A percentile compares a stretch with the other conserved stretches of the same genome.
Evolutionary conservation across 1,140 invertebrate species (phyloP).

Genomic region (Dinoponera quadriceps): DNA sequence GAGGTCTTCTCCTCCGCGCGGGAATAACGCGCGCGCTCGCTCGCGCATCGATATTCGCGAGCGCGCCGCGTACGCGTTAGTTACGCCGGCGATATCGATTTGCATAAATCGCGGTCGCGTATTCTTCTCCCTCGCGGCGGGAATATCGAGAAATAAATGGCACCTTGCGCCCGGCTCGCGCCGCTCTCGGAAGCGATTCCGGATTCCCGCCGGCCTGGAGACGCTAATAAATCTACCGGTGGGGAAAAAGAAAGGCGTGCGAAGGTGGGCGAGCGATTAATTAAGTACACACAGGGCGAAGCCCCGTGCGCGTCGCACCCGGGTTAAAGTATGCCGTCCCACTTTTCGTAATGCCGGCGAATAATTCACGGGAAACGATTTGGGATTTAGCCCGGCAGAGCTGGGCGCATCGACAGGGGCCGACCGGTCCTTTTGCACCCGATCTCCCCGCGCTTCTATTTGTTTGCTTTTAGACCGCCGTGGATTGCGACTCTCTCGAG

Average conservation of each 20-base stretch:
- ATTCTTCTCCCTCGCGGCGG: conserved; percentile 28
- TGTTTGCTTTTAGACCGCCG: conserved; percentile 56
- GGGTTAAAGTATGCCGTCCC: conserved; percentile 70
- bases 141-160: conserved; percentile 61
- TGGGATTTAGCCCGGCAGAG: conserved; percentile 67
- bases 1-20: background rate
- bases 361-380: conserved; percentile 73
- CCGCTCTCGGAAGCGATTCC: conserved; percentile 47
- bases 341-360: conserved; percentile 73
- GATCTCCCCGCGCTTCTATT: conserved; percentile 40
- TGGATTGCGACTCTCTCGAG: conserved; percentile 31
- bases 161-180: conserved; percentile 36
- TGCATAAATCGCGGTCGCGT: conserved; percentile 64
- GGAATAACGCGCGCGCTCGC: conserved; percentile 30
- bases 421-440: conserved; percentile 50
- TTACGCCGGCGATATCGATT: conserved; percentile 64
- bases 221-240: conserved; percentile 69
- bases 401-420: conserved; percentile 62
- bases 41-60: conserved; percentile 49
- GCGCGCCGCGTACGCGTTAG: conserved; percentile 30
- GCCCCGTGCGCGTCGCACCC: conserved; percentile 51
- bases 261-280: conserved; percentile 64
- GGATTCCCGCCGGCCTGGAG: conserved; percentile 40
- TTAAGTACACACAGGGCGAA: conserved; percentile 65
- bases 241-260: conserved; percentile 37